Percentiles rank a stretch among this genome's conserved stretches.
phyloP scores from a whole-genome alignment of 2,797 vertebrate species.

The Brachyalestes nurse region DNA sequence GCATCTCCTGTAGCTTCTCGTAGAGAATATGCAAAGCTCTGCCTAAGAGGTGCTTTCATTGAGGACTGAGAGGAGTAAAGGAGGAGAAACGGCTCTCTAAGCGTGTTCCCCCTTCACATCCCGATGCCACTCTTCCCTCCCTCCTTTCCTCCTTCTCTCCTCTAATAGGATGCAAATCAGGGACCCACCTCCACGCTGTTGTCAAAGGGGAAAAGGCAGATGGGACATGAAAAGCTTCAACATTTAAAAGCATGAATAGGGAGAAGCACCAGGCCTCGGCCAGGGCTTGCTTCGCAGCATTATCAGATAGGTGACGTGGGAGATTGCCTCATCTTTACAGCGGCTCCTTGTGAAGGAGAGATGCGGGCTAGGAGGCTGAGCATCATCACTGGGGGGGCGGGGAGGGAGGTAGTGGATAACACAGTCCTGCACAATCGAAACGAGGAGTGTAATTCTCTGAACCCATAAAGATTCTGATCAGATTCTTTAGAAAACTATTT shows the following conservation, averaged over 20 bases:
- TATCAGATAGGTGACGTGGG: conserved; percentile 58
- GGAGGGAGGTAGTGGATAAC: background rate
- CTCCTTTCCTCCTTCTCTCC: conserved; percentile 66
- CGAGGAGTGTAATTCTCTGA: conserved; percentile 21
- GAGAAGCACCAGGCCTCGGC: conserved; percentile 52
- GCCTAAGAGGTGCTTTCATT: conserved; percentile 68
- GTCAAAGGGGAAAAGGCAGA: conserved; percentile 56
- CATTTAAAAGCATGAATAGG: conserved; percentile 60
- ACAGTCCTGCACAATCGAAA: conserved; percentile 12
- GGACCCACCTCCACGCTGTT: conserved; percentile 58
- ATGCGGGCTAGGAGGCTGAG: conserved; percentile 31
- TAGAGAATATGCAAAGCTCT: conserved; percentile 75
- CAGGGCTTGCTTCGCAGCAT: conserved; percentile 46
- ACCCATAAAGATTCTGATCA: background rate
- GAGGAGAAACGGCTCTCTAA: conserved; percentile 61
- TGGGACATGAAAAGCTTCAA: conserved; percentile 60
- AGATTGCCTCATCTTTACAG: conserved; percentile 46
- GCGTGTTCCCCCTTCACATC: conserved; percentile 64
- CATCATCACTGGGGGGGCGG: conserved; percentile 25
- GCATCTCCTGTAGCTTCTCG: conserved; percentile 67
- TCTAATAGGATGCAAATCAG: conserved; percentile 67
- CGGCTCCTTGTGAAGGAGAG: conserved; percentile 34
- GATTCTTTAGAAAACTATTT: background rate
- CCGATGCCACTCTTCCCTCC: conserved; percentile 68
- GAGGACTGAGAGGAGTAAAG: conserved; percentile 56